These are phyloP conservation scores for Unio delphinus DNA, from an alignment of 2,888 invertebrate species.

Conservation along the genomic window DNA sequence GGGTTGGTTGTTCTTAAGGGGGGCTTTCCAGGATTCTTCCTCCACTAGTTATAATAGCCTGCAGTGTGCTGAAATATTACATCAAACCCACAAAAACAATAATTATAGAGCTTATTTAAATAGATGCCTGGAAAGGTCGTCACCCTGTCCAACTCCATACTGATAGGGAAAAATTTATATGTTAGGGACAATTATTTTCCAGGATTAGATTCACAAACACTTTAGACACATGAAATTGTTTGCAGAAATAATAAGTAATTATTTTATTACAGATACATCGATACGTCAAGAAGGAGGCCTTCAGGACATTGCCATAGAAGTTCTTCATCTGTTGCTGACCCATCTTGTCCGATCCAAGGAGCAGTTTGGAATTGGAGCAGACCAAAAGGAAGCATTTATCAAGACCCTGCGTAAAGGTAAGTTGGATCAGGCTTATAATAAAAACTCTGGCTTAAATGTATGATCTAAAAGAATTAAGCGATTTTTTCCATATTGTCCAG, in stretches of 20 bases:
- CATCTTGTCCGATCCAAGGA: slow-evolving; percentile 73
- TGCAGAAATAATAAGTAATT: neutral
- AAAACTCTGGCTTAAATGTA: too few species aligned
- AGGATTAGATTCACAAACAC: too few species aligned
- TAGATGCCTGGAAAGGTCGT: too few species aligned
- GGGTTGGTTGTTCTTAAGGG: too few species aligned
- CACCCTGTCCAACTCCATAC: neutral
- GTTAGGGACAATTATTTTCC: neutral
- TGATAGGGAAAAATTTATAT: neutral
- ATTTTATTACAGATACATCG: slow-evolving; percentile 38
- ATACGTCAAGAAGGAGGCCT: slow-evolving; percentile 76
- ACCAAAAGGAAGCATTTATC: slow-evolving; percentile 86
- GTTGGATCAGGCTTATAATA: neutral
- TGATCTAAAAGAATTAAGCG: too few species aligned
- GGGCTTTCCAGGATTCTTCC: too few species aligned
- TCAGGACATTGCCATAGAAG: slow-evolving; percentile 91
- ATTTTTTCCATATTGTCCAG: too few species aligned
- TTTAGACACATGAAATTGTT: too few species aligned
- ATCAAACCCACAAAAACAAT: too few species aligned
- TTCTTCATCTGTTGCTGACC: slow-evolving; percentile 85
- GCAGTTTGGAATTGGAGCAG: slow-evolving; percentile 77
- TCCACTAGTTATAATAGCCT: too few species aligned
- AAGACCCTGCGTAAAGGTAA: slow-evolving; percentile 81
- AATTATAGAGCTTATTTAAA: too few species aligned
- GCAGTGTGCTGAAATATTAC: too few species aligned